phyloP scores from a whole-genome alignment of 2,113 vertebrate species.

The cattle (Bos taurus) region ARS-UCD2.0 NC_037332.1:14799001-14799500 shows the following conservation, averaged over 20 bases:
- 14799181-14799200: background rate
- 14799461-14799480: background rate
- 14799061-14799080: background rate
- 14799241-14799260: background rate
- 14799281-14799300: background rate
- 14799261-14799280: background rate
- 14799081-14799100: background rate
- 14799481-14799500: background rate
- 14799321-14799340: background rate
- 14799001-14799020: background rate
- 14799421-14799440: background rate
- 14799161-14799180: background rate
- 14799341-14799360: background rate
- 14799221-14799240: background rate
- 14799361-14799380: background rate
- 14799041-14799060: background rate
- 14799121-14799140: background rate
- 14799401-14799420: background rate
- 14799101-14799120: background rate
- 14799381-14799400: background rate
- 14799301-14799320: background rate
- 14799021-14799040: background rate
- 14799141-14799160: background rate
- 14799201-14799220: fast-evolving
- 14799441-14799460: background rate